Percentiles rank a stretch among this genome's conserved stretches.
Conservation (phyloP, 2,888 invertebrate species). For the Omphaloscelis lunosa region DNA sequence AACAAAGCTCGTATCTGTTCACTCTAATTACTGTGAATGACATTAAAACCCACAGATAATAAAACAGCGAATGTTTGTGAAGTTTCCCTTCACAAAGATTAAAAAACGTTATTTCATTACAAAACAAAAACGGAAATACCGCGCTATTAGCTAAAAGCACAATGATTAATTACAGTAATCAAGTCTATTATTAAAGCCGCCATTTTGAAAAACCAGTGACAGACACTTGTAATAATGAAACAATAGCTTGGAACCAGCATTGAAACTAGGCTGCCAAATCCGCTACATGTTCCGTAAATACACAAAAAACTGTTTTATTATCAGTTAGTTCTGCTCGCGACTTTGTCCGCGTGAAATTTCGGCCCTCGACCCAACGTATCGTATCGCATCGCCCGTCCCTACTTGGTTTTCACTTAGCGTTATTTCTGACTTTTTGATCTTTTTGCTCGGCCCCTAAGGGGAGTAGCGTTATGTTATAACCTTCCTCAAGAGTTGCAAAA, state of each 20-base stretch:
- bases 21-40: conserved; percentile 45
- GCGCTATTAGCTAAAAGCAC: conserved; percentile 55
- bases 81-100: conserved; percentile 8
- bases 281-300: conserved; percentile 49
- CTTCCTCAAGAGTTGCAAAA: neutral
- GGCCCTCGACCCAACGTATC: neutral
- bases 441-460: neutral
- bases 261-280: conserved; percentile 67
- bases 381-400: no score
- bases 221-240: conserved; percentile 44
- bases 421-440: neutral
- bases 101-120: conserved; percentile 39
- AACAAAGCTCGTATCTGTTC: conserved; percentile 27
- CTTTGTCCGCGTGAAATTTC: neutral
- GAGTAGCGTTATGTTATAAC: neutral
- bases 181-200: conserved; percentile 37
- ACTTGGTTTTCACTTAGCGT: neutral
- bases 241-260: conserved; percentile 40
- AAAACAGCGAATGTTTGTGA: conserved; percentile 13
- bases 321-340: neutral
- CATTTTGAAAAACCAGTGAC: conserved; percentile 17
- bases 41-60: conserved; percentile 37
- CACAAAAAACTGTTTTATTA: conserved; percentile 22
- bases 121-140: conserved; percentile 55
- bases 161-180: conserved; percentile 62